A percentile compares a stretch with the other conserved stretches of the same genome.
phyloP scores from a whole-genome alignment of 2,888 invertebrate genomes.

The Hydroisotoma schaefferi region DNA sequence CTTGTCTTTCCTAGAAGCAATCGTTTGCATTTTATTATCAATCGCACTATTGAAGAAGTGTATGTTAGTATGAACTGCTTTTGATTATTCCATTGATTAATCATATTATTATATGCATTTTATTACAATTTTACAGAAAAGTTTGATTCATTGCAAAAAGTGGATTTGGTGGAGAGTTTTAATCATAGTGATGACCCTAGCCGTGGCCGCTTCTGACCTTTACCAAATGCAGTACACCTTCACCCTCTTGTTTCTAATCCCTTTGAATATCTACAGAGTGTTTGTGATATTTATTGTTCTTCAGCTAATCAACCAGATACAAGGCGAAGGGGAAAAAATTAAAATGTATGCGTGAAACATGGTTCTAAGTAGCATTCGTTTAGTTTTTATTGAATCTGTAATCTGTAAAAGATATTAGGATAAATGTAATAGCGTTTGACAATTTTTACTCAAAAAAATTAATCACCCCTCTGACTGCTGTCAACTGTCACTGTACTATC shows the following conservation, averaged over 20 bases:
- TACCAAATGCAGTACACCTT: conserved; percentile 34
- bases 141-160: conserved; percentile 23
- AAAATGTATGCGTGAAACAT: background rate
- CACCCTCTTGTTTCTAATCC: conserved; percentile 26
- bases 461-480: no score
- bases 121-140: conserved; percentile 22
- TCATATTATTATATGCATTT: background rate
- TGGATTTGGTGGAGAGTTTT: conserved; percentile 36
- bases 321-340: background rate
- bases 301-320: background rate
- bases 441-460: no score
- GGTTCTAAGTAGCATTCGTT: no score
- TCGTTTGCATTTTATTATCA: conserved; percentile 6
- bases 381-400: no score
- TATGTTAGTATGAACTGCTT: no score
- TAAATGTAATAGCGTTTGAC: no score
- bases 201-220: conserved; percentile 22
- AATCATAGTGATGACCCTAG: conserved; percentile 15
- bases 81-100: background rate
- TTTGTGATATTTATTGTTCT: background rate
- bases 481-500: no score
- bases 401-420: no score
- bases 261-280: conserved; percentile 24
- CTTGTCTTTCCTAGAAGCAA: background rate
- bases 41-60: background rate